A percentile compares a stretch with the other conserved stretches of the same genome.
Evolutionary conservation across 2,113 vertebrate species (phyloP).

Genomic region (Vidua macroura): DNA sequence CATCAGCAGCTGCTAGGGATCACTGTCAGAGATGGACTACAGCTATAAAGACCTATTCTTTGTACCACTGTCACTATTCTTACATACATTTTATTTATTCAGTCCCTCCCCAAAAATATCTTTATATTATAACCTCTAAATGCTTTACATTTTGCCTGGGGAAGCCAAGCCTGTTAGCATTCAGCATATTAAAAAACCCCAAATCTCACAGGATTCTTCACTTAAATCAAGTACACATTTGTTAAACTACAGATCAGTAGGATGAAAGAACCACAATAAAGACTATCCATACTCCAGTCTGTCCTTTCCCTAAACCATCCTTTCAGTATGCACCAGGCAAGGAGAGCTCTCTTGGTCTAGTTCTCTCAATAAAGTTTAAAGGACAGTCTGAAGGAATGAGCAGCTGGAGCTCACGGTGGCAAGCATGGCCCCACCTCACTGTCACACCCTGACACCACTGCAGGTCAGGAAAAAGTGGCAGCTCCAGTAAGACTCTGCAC

Average conservation of each 20-base stretch:
- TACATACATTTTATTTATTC: background rate
- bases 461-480: background rate
- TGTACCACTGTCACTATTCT: background rate
- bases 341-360: background rate
- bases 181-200: background rate
- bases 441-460: background rate
- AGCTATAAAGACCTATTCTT: background rate
- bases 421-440: fast-evolving
- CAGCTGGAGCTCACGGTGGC: background rate
- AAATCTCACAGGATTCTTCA: background rate
- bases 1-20: background rate
- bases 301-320: background rate
- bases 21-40: background rate
- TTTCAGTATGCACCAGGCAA: background rate
- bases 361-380: background rate
- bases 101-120: background rate
- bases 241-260: background rate
- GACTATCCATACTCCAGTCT: background rate
- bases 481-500: background rate
- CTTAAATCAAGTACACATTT: background rate
- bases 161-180: background rate
- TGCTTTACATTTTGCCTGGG: background rate
- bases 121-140: background rate
- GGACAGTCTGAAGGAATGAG: background rate
- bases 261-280: background rate